Conservation (phyloP, 2,888 invertebrate genomes). For the Heliconius charithonia region DNA sequence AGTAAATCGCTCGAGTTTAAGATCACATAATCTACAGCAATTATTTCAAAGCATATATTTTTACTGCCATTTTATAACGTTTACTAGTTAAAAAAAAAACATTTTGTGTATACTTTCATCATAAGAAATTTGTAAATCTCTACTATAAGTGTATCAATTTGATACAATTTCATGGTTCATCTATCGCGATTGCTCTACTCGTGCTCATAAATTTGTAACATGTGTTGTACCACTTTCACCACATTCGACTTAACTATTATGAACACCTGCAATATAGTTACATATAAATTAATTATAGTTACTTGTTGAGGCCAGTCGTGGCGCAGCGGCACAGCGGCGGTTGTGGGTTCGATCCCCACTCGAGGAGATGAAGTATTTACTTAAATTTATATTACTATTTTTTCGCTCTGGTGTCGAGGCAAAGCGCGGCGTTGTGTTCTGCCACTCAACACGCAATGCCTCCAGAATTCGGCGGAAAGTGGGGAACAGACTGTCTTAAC, state of each 20-base stretch:
- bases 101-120: background rate
- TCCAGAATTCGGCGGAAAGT: no score
- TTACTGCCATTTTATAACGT: background rate
- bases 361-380: no score
- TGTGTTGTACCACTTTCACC: conserved; percentile 47
- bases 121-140: background rate
- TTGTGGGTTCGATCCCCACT: no score
- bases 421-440: no score
- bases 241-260: conserved; percentile 35
- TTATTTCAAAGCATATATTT: background rate
- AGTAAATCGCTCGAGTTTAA: no score
- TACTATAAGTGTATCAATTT: conserved; percentile 31
- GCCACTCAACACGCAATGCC: no score
- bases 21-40: no score
- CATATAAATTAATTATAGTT: conserved; percentile 15
- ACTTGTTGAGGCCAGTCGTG: background rate
- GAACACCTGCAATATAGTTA: conserved; percentile 38
- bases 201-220: conserved; percentile 40
- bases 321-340: no score
- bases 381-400: no score
- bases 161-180: conserved; percentile 48
- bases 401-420: no score
- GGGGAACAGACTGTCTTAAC: no score
- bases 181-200: conserved; percentile 29
- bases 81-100: background rate